Base-by-base conservation (phyloP, 92 coral and sea anemone species). In the Nematostella vectensis region DNA sequence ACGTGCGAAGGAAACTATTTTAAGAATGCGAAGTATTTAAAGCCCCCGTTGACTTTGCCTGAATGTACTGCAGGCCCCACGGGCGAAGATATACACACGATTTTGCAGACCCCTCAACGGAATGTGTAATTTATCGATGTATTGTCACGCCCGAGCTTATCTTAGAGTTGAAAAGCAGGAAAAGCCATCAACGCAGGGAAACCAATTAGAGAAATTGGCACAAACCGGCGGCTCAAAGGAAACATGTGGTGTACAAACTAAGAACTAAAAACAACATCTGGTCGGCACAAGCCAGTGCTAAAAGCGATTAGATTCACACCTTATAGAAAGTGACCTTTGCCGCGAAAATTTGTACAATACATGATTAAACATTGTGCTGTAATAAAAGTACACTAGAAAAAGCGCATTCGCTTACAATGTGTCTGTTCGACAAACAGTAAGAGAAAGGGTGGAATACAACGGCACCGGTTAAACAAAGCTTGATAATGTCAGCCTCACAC, bases 301-400 rank as follows among this genome's bases (percentile, higher is more conserved):
- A 66, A 66, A 54, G 72, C 62, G 42, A 21, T 49, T 51, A 50
- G 21, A 48, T 49, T 64, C 48, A 39, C 53, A 59, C 45, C 72
- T 58, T 64, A 52, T n/a, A 33, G 30, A 26, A 31, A 31, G 48
- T 11, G 47, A 48, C 53, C 40, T 57, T 42, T 47, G 29, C 55
- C 61, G 63, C 56, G 54, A 66, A 49, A 57, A 44, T 15, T 66
- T 66, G 72, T 38, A 43, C 72, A 66, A 66, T 10, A 66, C 48
- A 64, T n/a, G 61, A 20, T 21, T 50, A 51, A 54, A 44, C 72
- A 27, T 55, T 12, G 36, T 17, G 38, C 52, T 16, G 42, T n/a
- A n/a, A n/a, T n/a, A n/a, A n/a, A n/a, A n/a, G n/a, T n/a, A n/a
- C n/a, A n/a, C n/a, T n/a, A n/a, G n/a, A n/a, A n/a, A n/a, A n/a